Evolutionary conservation across 1,140 invertebrate genomes (phyloP), one percentile per base, ranked within the genome.

Genomic region (Saccostrea echinata): DNA sequence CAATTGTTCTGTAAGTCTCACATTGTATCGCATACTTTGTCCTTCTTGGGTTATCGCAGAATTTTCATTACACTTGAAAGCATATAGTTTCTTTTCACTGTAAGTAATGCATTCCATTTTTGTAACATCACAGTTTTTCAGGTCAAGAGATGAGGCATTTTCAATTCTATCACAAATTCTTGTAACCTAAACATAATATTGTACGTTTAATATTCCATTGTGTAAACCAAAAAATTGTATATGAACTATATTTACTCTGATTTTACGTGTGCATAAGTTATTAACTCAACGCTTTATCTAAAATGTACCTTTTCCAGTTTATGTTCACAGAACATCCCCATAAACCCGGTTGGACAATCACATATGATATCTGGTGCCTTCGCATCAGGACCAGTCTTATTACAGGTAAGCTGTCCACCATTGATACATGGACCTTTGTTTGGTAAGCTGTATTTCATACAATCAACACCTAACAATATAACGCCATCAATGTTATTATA

Each of bases 81-180:
- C 27, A 33, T 71, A 71, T 33, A 0, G 27, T 16, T 33, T 9
- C 8, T 30, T 71, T 33, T 2, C 30, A 35, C 68, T 71, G 68
- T 16, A 71, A 0, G 68, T 71, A 71, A 71, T 13, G 30, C 68
- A 71, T 0, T 11, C 68, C 27, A 2, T 30, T 71, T 18, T 30
- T 27, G 68, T 71, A 0, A 18, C 6, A 24, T 71, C 24, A 71
- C 68, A 71, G 0, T 33, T 71, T 3, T 27, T 11, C 24, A 71
- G 27, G 16, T 33, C 16, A 16, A 13, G 24, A 30, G 11, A 13
- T 11, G 30, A 30, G 8, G 27, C 6, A 33, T 12, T 30, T 71
- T 9, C 24, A 33, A 30, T 71, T 27, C 24, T 71, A 71, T 71
- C 68, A 71, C 68, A 71, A 30, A 71, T 71, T 27, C 68, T 71